Evolutionary conservation across 2,888 invertebrate genomes (phyloP).

Genomic region (Strigamia transsilvanica): DNA sequence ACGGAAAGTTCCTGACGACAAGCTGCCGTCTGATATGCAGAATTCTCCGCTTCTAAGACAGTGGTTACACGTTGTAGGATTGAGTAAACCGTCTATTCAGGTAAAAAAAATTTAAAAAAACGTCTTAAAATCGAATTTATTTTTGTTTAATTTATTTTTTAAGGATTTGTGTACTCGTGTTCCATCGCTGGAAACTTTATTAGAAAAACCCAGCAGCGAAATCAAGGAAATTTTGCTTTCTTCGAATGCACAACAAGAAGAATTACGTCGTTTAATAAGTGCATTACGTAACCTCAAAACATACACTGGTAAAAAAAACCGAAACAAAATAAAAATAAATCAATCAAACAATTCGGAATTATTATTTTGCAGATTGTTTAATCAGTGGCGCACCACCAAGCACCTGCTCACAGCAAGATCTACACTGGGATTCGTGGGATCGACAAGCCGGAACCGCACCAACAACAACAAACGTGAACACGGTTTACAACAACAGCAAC

Average conservation of each 20-base stretch:
- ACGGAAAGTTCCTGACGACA: slow-evolving; percentile 71
- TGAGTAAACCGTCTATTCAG: slow-evolving; percentile 76
- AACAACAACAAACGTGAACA: slow-evolving; percentile 59
- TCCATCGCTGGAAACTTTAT: slow-evolving; percentile 78
- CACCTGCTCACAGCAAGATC: slow-evolving; percentile 69
- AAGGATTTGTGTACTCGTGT: slow-evolving; percentile 78
- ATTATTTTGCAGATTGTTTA: slow-evolving; percentile 72
- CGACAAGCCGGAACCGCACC: slow-evolving; percentile 64
- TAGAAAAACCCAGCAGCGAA: slow-evolving; percentile 85
- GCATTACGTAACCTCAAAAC: slow-evolving; percentile 86
- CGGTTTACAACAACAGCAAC: slow-evolving; percentile 54
- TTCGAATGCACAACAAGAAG: slow-evolving; percentile 78
- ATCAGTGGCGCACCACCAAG: slow-evolving; percentile 59
- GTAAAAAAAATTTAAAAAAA: slow-evolving; percentile 63
- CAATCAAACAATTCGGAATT: no score
- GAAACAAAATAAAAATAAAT: no score
- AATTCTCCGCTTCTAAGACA: slow-evolving; percentile 78
- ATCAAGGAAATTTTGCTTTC: slow-evolving; percentile 74
- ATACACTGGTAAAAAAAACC: slow-evolving; percentile 80
- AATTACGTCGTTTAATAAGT: slow-evolving; percentile 79
- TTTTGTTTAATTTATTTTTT: slow-evolving; percentile 57
- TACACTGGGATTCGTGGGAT: slow-evolving; percentile 97
- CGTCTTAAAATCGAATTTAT: background rate
- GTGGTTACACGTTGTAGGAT: slow-evolving; percentile 92
- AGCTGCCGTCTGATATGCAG: slow-evolving; percentile 70